Conservation (phyloP, 2,888 invertebrate species). For the Cerastis rubricosa region DNA sequence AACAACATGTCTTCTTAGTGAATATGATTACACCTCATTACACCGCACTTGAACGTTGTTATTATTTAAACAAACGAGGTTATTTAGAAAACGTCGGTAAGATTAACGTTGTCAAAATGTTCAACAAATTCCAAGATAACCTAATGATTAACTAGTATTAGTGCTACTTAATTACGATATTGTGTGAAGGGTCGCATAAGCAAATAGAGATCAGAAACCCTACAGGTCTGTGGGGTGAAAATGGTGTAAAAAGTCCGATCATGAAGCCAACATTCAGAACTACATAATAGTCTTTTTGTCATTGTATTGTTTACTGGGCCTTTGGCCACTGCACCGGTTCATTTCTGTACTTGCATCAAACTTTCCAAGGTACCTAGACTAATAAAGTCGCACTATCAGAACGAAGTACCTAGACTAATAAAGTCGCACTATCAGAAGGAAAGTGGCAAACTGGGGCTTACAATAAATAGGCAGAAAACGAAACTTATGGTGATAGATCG, state of each 20-base stretch:
- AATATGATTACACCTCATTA: neutral
- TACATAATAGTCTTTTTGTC: neutral
- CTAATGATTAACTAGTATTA: neutral
- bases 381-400: too few relatives aligned
- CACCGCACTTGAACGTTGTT: neutral
- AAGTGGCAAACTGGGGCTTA: neutral
- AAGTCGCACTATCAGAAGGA: too few relatives aligned
- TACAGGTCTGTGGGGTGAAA: neutral
- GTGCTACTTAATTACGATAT: neutral
- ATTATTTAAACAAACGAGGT: constrained; percentile 27
- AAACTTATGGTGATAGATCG: too few relatives aligned
- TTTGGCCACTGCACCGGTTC: too few relatives aligned
- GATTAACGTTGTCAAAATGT: constrained; percentile 5
- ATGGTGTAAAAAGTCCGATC: neutral
- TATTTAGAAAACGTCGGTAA: neutral
- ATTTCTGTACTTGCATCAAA: too few relatives aligned
- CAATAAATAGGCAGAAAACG: constrained; percentile 1
- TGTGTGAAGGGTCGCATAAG: neutral
- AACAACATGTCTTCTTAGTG: neutral
- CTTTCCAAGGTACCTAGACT: too few relatives aligned
- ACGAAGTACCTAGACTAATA: too few relatives aligned
- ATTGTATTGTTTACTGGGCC: neutral
- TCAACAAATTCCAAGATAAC: constrained; percentile 6
- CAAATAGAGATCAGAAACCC: neutral
- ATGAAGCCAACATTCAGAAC: neutral